phyloP scores from a whole-genome alignment of 2,113 vertebrate genomes.

The Myrmecobius fasciatus region DNA sequence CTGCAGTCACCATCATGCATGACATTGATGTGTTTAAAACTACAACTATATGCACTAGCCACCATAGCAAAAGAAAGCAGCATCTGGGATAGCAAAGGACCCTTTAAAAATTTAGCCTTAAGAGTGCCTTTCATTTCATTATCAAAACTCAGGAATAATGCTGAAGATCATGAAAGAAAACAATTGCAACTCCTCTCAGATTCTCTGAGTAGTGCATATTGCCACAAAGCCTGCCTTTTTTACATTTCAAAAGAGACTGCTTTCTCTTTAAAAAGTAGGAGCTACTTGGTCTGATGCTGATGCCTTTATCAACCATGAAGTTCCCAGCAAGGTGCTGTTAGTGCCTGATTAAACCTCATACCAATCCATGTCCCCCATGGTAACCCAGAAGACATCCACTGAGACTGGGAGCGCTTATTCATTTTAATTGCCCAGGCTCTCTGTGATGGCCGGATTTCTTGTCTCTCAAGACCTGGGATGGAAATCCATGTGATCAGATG shows the following conservation, averaged over 20 bases:
- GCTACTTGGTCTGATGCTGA: conserved; percentile 80
- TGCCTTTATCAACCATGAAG: conserved; percentile 86
- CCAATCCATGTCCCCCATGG: conserved; percentile 84
- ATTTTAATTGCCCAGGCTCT: conserved; percentile 85
- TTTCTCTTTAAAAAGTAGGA: conserved; percentile 86
- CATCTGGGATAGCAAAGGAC: background rate
- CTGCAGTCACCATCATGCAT: background rate
- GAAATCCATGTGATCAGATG: conserved; percentile 83
- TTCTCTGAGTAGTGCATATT: conserved; percentile 56
- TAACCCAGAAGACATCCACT: conserved; percentile 85
- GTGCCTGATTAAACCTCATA: conserved; percentile 88
- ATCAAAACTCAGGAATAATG: conserved; percentile 53
- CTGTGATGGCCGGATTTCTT: conserved; percentile 83
- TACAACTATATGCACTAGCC: background rate
- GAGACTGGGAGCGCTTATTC: conserved; percentile 83
- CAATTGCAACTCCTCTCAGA: conserved; percentile 70
- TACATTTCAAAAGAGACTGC: conserved; percentile 79
- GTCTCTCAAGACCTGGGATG: conserved; percentile 82
- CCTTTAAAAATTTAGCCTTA: conserved; percentile 48
- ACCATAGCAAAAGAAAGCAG: background rate
- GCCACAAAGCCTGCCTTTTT: conserved; percentile 78
- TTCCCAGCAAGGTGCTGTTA: conserved; percentile 88
- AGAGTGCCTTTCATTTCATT: conserved; percentile 11
- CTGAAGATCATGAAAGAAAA: conserved; percentile 60
- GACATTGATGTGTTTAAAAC: background rate